Percentiles rank a stretch among this genome's conserved stretches.
These are phyloP conservation scores for Drosophila lini DNA, from an alignment of 1,140 invertebrate genomes.

Conservation along the genomic window DNA sequence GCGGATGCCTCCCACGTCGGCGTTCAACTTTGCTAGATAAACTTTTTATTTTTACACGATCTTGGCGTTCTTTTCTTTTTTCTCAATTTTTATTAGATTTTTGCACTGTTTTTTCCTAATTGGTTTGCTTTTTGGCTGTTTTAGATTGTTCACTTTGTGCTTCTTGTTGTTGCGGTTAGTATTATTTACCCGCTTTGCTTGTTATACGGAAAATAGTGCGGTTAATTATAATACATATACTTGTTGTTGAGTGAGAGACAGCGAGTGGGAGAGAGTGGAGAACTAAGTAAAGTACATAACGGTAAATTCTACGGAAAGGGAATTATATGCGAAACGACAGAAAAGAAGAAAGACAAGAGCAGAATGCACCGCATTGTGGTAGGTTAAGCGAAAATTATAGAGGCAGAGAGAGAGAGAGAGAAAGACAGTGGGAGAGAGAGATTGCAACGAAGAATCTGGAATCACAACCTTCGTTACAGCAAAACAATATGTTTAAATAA, in stretches of 20 bases:
- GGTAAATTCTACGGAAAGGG: slow-evolving; percentile 53
- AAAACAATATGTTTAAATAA: slow-evolving; percentile 12
- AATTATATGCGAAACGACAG: slow-evolving; percentile 22
- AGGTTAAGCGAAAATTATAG: slow-evolving; percentile 19
- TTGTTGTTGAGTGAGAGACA: slow-evolving; percentile 32
- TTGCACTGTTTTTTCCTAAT: slow-evolving; percentile 42
- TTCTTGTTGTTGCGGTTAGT: slow-evolving; percentile 32
- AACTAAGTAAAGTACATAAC: slow-evolving; percentile 50
- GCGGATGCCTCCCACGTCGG: slow-evolving; percentile 41
- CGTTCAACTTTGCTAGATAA: slow-evolving; percentile 32
- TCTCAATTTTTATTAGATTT: slow-evolving; percentile 18
- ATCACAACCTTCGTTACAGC: slow-evolving; percentile 17
- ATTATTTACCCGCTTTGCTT: slow-evolving; percentile 35
- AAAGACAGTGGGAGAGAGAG: slow-evolving; percentile 6
- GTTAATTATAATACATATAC: slow-evolving; percentile 39
- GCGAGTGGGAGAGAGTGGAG: slow-evolving; percentile 45
- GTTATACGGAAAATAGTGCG: slow-evolving; percentile 58
- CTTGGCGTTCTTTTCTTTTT: slow-evolving; percentile 25
- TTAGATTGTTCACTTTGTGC: slow-evolving; percentile 59
- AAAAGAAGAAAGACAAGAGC: slow-evolving; percentile 12
- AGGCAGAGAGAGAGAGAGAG: slow-evolving; percentile 4
- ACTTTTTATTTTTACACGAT: slow-evolving; percentile 42
- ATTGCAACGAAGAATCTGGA: slow-evolving; percentile 31
- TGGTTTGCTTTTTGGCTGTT: slow-evolving; percentile 34
- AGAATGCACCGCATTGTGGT: slow-evolving; percentile 32